Evolutionary conservation across 35 echinoderm and acorn worm genomes (phyloP).

Genomic region (Eucidaris tribuloides): DNA sequence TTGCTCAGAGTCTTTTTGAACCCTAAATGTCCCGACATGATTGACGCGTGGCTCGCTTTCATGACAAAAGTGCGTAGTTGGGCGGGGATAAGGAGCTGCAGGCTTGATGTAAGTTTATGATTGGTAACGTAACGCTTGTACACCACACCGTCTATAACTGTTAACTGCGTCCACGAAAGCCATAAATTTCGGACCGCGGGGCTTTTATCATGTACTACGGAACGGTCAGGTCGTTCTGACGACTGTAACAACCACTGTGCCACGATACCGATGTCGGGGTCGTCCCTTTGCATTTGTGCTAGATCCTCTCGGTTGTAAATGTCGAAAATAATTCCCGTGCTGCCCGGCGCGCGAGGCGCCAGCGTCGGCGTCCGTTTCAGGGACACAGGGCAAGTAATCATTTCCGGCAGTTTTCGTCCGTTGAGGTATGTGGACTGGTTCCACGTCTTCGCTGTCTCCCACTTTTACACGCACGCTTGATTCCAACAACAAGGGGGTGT

Average conservation of each 20-base stretch:
- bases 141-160: not conserved
- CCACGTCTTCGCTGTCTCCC: too few species aligned
- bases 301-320: not conserved
- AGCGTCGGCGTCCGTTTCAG: too few species aligned
- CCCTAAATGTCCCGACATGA: not conserved
- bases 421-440: too few species aligned
- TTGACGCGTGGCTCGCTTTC: not conserved
- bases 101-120: not conserved
- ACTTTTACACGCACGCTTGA: too few species aligned
- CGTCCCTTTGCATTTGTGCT: constrained; percentile 3
- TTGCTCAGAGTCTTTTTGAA: not conserved
- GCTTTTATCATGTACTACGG: not conserved
- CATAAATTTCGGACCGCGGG: not conserved
- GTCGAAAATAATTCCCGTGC: not conserved
- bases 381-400: too few species aligned
- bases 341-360: too few species aligned
- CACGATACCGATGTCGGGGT: constrained; percentile 11
- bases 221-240: not conserved
- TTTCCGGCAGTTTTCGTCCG: too few species aligned
- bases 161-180: not conserved
- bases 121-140: not conserved
- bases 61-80: not conserved
- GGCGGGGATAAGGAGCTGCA: not conserved
- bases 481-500: too few species aligned
- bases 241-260: not conserved